Percentiles rank a stretch among this genome's conserved stretches.
phyloP scores from a whole-genome alignment of 1,140 invertebrate species.

The Meloidogyne floridensis region DNA sequence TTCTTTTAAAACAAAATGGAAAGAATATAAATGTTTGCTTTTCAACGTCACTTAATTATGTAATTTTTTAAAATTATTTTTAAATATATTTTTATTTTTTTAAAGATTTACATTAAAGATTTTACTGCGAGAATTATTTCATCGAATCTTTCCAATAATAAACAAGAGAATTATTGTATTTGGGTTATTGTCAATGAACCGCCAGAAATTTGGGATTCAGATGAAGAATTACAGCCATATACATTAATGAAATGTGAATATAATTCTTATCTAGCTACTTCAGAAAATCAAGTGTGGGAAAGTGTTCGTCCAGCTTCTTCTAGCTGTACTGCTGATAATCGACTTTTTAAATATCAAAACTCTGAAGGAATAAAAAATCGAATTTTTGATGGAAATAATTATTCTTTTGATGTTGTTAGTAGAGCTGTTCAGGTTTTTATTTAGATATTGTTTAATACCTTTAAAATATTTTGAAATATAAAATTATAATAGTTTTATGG shows the following conservation, averaged over 20 bases:
- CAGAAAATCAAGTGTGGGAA: slow-evolving; percentile 10
- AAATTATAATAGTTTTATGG: too few species aligned
- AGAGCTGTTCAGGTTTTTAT: slow-evolving; percentile 34
- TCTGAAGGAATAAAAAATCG: slow-evolving; percentile 36
- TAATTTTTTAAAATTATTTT: neutral
- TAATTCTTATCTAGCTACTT: neutral
- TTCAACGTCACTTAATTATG: slow-evolving; percentile 12
- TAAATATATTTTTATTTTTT: neutral
- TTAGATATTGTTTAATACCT: neutral
- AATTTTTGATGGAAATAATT: slow-evolving; percentile 42
- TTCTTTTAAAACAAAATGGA: slow-evolving; percentile 14
- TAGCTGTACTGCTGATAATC: slow-evolving; percentile 17
- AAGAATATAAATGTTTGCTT: slow-evolving; percentile 8
- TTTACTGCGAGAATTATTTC: slow-evolving; percentile 21
- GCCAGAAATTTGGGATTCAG: neutral
- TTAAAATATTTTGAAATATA: neutral
- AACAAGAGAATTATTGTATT: slow-evolving; percentile 3
- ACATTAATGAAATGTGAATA: slow-evolving; percentile 26
- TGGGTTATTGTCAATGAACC: slow-evolving; percentile 26
- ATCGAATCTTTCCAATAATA: neutral
- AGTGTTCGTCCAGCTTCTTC: slow-evolving; percentile 19
- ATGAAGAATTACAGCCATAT: slow-evolving; percentile 25
- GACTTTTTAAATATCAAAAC: slow-evolving; percentile 27
- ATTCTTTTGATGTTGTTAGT: slow-evolving; percentile 41
- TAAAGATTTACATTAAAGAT: slow-evolving; percentile 23